Conservation (phyloP, 1,140 invertebrate genomes). For the Goniozus legneri region DNA sequence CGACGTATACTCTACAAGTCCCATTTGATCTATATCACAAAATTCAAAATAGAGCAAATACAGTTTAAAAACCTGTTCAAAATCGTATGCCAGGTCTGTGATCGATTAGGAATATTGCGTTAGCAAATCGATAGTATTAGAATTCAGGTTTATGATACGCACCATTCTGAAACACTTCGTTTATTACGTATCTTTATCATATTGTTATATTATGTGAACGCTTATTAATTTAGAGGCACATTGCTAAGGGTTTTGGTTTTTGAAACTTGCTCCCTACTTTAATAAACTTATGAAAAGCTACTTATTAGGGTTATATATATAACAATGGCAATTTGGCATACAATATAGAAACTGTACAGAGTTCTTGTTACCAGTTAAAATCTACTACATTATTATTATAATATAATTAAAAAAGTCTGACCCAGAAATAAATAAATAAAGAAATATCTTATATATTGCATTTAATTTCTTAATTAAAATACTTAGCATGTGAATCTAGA, state of each 20-base stretch:
- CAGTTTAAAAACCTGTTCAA: conserved; percentile 38
- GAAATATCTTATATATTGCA: not conserved
- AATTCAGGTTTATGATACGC: conserved; percentile 39
- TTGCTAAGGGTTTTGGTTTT: conserved; percentile 52
- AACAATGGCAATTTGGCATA: conserved; percentile 39
- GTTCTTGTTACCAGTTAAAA: conserved; percentile 20
- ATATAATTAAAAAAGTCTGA: not conserved
- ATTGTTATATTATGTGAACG: conserved; percentile 47
- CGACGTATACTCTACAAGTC: conserved; percentile 33
- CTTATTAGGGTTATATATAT: conserved; percentile 34
- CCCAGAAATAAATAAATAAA: no score
- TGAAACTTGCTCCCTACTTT: conserved; percentile 45
- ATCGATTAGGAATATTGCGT: conserved; percentile 33
- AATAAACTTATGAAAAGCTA: conserved; percentile 40
- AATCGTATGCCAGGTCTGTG: conserved; percentile 34
- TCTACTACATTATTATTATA: conserved; percentile 25
- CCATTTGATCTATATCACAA: conserved; percentile 41
- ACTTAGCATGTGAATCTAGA: no score
- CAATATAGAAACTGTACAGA: conserved; percentile 35
- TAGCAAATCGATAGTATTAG: conserved; percentile 33
- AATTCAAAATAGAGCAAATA: conserved; percentile 41
- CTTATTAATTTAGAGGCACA: conserved; percentile 54
- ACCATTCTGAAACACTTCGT: conserved; percentile 26
- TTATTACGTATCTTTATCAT: conserved; percentile 27
- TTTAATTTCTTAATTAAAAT: no score